A percentile compares a stretch with the other conserved stretches of the same genome.
phyloP scores from a whole-genome alignment of 2,797 vertebrate genomes.

The Chromis chromis region DNA sequence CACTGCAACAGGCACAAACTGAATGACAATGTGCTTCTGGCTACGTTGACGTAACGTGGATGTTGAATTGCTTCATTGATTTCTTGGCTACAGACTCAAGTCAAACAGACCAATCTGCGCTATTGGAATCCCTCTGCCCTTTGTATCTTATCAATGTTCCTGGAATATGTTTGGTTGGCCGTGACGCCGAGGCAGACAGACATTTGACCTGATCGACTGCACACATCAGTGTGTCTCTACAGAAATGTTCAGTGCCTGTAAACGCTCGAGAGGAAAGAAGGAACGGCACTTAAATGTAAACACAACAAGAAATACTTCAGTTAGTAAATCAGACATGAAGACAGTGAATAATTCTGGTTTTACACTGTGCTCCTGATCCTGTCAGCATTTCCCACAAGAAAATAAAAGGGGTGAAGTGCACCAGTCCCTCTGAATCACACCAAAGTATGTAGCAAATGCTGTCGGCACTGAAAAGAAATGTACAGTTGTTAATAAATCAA shows the following conservation, averaged over 20 bases:
- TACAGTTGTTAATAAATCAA: conserved; percentile 90
- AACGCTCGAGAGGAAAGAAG: conserved; percentile 27
- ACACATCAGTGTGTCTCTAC: conserved; percentile 17
- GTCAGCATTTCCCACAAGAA: conserved; percentile 67
- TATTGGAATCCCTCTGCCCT: conserved; percentile 56
- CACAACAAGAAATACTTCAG: conserved; percentile 29
- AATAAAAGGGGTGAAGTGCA: conserved; percentile 49
- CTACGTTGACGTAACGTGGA: conserved; percentile 60
- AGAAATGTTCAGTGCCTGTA: conserved; percentile 50
- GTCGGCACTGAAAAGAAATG: conserved; percentile 87
- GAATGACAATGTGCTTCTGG: conserved; percentile 63
- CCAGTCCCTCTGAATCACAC: conserved; percentile 81
- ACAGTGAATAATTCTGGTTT: conserved; percentile 54
- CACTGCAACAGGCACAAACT: conserved; percentile 62
- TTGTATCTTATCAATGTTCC: conserved; percentile 67
- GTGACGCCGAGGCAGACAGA: conserved; percentile 23
- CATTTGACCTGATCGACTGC: conserved; percentile 20
- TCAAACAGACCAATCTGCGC: conserved; percentile 59
- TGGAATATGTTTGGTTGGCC: conserved; percentile 57
- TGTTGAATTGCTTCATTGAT: conserved; percentile 63
- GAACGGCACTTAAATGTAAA: conserved; percentile 40
- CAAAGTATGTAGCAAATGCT: conserved; percentile 90
- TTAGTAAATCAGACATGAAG: conserved; percentile 15
- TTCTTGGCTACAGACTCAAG: conserved; percentile 58
- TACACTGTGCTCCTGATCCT: conserved; percentile 64